phyloP scores from a whole-genome alignment of 2,113 vertebrate genomes.

The Caracal caracal region DNA sequence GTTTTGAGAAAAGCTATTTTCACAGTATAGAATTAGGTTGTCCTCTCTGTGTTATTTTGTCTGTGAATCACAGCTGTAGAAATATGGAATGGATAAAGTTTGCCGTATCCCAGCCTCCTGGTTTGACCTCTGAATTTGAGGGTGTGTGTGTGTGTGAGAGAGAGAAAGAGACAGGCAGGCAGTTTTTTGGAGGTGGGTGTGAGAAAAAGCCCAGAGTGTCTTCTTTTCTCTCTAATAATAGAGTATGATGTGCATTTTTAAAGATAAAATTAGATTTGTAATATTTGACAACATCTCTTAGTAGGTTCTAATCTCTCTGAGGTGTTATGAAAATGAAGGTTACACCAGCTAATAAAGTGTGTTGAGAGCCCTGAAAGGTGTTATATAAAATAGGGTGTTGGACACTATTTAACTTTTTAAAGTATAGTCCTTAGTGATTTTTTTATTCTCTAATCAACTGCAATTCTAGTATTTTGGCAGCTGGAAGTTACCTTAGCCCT shows the following conservation, averaged over 20 bases:
- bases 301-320: neutral
- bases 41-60: slow-evolving; percentile 7
- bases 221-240: neutral
- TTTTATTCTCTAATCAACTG: neutral
- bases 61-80: neutral
- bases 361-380: slow-evolving; percentile 5
- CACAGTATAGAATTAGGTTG: neutral
- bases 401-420: slow-evolving; percentile 44
- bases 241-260: neutral
- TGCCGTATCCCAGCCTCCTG: neutral
- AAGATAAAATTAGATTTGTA: slow-evolving; percentile 31
- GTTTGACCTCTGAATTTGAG: slow-evolving; percentile 27
- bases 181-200: neutral
- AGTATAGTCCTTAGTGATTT: neutral
- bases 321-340: neutral
- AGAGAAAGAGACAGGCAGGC: neutral
- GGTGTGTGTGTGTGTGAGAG: neutral
- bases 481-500: neutral
- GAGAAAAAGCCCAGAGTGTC: neutral
- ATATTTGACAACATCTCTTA: neutral
- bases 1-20: slow-evolving; percentile 50
- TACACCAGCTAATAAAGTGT: slow-evolving; percentile 2
- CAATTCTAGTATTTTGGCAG: slow-evolving; percentile 19
- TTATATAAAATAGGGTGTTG: neutral
- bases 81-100: neutral